Evolutionary conservation across 1,140 invertebrate species (phyloP).

Genomic region (Drosophila yakuba): DNA sequence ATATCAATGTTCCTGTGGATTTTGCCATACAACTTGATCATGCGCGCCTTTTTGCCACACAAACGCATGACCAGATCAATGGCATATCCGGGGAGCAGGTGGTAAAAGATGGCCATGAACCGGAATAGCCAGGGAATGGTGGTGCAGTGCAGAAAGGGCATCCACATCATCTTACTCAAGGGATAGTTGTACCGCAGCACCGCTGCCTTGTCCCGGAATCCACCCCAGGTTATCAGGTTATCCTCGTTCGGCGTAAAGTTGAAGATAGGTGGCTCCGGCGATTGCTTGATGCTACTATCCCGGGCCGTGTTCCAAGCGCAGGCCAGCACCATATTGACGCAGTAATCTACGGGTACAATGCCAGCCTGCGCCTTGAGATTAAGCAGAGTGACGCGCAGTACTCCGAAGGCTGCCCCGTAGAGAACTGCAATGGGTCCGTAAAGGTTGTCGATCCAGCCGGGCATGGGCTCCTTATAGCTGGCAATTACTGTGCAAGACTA

Average conservation of each 20-base stretch:
- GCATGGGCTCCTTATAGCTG: constrained; percentile 90
- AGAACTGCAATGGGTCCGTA: constrained; percentile 94
- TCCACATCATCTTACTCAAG: constrained; percentile 85
- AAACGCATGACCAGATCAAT: constrained; percentile 85
- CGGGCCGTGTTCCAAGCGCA: constrained; percentile 86
- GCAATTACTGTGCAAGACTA: constrained; percentile 88
- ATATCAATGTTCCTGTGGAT: constrained; percentile 89
- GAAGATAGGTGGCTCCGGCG: constrained; percentile 86
- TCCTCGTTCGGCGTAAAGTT: constrained; percentile 89
- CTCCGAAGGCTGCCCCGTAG: constrained; percentile 89
- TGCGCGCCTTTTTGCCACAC: constrained; percentile 63
- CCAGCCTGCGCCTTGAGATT: constrained; percentile 87
- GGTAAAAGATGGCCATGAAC: constrained; percentile 85
- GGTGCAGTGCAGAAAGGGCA: constrained; percentile 84
- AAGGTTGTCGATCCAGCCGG: constrained; percentile 95
- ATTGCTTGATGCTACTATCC: not conserved
- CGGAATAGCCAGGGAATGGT: constrained; percentile 82
- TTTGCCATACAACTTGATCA: constrained; percentile 89
- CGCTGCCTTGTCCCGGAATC: constrained; percentile 84
- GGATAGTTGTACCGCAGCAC: constrained; percentile 74
- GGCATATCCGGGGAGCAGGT: constrained; percentile 87
- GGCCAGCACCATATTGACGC: constrained; percentile 91
- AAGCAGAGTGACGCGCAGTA: constrained; percentile 87
- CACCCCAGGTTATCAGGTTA: constrained; percentile 88
- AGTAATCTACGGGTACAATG: constrained; percentile 93